phyloP scores from a whole-genome alignment of 92 coral and sea anemone genomes.

The Nematostella vectensis region DNA sequence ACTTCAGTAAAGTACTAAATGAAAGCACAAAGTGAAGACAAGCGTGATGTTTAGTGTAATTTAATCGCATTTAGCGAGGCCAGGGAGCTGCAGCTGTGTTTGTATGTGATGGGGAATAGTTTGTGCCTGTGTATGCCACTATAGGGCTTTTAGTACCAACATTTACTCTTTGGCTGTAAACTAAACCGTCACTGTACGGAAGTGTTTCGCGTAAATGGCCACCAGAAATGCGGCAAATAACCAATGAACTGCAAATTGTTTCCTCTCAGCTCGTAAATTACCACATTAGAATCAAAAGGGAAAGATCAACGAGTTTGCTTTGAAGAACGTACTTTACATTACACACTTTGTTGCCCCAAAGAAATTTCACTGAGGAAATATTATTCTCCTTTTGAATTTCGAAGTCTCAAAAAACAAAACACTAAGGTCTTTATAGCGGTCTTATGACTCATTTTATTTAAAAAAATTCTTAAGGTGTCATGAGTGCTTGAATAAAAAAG shows the following conservation, averaged over 20 bases:
- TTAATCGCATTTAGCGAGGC: not conserved
- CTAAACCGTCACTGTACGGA: slow-evolving; percentile 34
- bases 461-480: too few relatives aligned
- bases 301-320: too few relatives aligned
- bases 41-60: not conserved
- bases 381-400: too few relatives aligned
- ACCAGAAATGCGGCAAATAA: slow-evolving; percentile 23
- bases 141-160: slow-evolving; percentile 21
- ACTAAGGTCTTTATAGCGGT: too few relatives aligned
- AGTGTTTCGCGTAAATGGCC: slow-evolving; percentile 10
- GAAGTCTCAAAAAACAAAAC: too few relatives aligned
- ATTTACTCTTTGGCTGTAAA: slow-evolving; percentile 19
- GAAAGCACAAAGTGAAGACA: not conserved
- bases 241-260: slow-evolving; percentile 36
- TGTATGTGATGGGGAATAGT: not conserved
- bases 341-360: too few relatives aligned
- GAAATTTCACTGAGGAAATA: too few relatives aligned
- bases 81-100: not conserved
- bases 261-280: slow-evolving; percentile 36
- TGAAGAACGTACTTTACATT: too few relatives aligned
- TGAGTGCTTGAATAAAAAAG: too few relatives aligned
- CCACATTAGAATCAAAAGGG: slow-evolving; percentile 35
- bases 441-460: too few relatives aligned
- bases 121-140: slow-evolving; percentile 8
- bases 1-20: slow-evolving; percentile 1